A percentile compares a stretch with the other conserved stretches of the same genome.
Conservation (phyloP, 2,797 vertebrate genomes). For the Mycteria americana region DNA sequence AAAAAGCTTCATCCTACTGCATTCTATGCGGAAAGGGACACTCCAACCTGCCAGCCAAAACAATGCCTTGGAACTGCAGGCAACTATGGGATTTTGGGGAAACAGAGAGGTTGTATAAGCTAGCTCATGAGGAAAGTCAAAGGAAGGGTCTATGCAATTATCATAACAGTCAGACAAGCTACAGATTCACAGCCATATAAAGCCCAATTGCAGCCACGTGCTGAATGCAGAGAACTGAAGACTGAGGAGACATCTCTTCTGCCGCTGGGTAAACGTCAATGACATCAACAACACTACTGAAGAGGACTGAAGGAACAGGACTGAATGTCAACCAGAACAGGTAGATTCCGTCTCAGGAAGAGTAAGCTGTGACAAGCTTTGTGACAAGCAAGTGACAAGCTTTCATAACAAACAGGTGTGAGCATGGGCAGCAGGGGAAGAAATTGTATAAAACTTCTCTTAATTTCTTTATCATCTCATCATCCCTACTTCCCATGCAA, state of each 20-base stretch:
- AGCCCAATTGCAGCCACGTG: neutral
- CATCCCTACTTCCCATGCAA: neutral
- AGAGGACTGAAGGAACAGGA: neutral
- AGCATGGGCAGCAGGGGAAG: neutral
- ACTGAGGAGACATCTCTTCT: neutral
- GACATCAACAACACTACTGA: neutral
- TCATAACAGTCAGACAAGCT: neutral
- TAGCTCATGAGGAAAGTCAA: neutral
- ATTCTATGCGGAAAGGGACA: neutral
- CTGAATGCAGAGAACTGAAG: neutral
- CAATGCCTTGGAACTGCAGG: neutral
- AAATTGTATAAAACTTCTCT: neutral
- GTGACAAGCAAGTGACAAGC: neutral
- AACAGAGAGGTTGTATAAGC: neutral
- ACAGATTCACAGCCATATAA: neutral
- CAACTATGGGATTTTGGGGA: neutral
- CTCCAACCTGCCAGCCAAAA: neutral
- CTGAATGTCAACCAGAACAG: neutral
- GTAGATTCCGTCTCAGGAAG: neutral
- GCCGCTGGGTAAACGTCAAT: fast-evolving
- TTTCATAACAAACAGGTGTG: neutral
- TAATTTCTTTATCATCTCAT: neutral
- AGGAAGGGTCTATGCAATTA: neutral
- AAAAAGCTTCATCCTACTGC: neutral
- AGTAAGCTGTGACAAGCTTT: too few species aligned